These are phyloP conservation scores for Eriocheir sinensis DNA, from an alignment of 1,140 invertebrate genomes.

Conservation along the genomic window DNA sequence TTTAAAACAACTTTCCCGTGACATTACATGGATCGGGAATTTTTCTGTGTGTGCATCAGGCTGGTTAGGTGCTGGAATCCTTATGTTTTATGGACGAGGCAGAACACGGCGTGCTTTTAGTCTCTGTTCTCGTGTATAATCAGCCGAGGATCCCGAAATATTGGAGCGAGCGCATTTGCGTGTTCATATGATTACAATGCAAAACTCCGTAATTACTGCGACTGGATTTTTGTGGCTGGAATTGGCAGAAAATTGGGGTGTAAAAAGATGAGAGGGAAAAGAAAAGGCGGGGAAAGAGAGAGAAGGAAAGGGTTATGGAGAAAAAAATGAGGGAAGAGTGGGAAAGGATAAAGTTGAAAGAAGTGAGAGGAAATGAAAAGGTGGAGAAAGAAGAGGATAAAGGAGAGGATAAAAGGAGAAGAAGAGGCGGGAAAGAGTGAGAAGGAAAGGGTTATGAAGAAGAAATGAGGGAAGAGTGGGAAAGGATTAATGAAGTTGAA, in stretches of 20 bases:
- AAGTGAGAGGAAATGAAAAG: neutral
- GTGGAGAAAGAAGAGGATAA: neutral
- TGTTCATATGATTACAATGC: neutral
- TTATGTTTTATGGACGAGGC: neutral
- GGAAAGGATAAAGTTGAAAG: neutral
- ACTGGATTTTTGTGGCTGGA: neutral
- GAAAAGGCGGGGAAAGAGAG: neutral
- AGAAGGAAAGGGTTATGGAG: neutral
- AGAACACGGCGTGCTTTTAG: neutral
- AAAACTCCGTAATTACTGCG: neutral
- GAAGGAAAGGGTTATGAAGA: neutral
- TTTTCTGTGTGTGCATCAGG: neutral
- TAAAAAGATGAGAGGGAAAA: neutral
- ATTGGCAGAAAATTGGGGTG: neutral
- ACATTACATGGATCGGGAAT: neutral
- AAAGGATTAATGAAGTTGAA: neutral
- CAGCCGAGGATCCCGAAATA: neutral
- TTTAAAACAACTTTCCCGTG: slow-evolving; percentile 13
- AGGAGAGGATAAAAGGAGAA: too few relatives aligned
- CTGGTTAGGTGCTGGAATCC: too few relatives aligned
- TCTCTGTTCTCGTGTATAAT: neutral
- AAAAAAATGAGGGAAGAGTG: neutral
- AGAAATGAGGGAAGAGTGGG: neutral
- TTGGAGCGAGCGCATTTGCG: neutral
- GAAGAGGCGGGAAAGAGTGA: neutral